A percentile compares a stretch with the other conserved stretches of the same genome.
Conservation (phyloP, 2,888 invertebrate species). For the Bombylius major region DNA sequence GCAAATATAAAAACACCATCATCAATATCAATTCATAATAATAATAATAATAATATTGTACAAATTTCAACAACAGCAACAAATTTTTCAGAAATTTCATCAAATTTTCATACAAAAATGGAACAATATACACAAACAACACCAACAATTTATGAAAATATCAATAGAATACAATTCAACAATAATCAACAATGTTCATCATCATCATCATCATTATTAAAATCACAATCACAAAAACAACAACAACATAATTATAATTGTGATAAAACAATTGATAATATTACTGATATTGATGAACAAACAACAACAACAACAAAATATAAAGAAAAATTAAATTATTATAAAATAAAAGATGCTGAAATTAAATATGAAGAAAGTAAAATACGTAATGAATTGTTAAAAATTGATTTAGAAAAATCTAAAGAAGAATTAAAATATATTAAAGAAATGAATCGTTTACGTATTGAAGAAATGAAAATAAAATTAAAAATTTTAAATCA, state of each 20-base stretch:
- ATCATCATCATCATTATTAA: not conserved
- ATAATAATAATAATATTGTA: not conserved
- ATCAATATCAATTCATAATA: not conserved
- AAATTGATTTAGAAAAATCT: conserved; percentile 28
- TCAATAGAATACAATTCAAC: not conserved
- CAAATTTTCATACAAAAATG: conserved; percentile 15
- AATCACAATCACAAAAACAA: no score
- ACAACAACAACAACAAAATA: conserved; percentile 4
- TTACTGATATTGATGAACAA: no score
- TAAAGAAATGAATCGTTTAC: conserved; percentile 29
- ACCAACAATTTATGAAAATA: conserved; percentile 18
- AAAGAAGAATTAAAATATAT: conserved; percentile 32
- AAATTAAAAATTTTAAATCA: conserved; percentile 29
- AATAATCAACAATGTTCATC: not conserved
- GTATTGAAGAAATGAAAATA: conserved; percentile 30
- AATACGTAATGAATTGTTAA: conserved; percentile 28
- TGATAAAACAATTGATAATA: not conserved
- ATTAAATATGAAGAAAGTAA: conserved; percentile 31
- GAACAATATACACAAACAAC: conserved; percentile 17
- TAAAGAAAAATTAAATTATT: conserved; percentile 30
- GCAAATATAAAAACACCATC: no score
- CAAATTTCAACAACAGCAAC: conserved; percentile 14
- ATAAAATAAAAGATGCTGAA: conserved; percentile 32
- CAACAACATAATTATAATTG: not conserved
- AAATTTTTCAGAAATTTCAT: conserved; percentile 7